Conservation (phyloP, 2,797 vertebrate species). For the Synaphobranchus kaupii region DNA sequence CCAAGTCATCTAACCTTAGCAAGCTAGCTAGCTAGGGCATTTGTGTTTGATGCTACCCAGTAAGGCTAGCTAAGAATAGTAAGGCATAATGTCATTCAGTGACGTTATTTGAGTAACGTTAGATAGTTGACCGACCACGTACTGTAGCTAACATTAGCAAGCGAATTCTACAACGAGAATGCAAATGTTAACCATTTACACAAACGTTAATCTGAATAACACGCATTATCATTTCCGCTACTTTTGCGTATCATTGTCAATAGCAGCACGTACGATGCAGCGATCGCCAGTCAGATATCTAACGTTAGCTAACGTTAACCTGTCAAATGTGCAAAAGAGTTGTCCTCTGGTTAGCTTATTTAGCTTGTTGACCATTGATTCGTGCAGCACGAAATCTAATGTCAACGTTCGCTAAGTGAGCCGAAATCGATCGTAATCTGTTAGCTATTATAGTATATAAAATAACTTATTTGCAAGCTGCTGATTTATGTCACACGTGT, state of each 20-base stretch:
- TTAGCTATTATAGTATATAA: neutral
- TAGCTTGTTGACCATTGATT: neutral
- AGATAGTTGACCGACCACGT: neutral
- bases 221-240: constrained; percentile 3
- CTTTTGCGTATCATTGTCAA: constrained; percentile 8
- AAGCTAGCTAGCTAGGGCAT: neutral
- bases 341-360: neutral
- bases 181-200: neutral
- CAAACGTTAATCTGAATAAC: neutral
- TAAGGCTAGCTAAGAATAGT: neutral
- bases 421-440: neutral
- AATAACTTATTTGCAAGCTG: neutral
- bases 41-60: neutral
- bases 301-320: neutral
- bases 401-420: neutral
- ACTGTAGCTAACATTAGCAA: neutral
- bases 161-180: neutral
- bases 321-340: neutral
- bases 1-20: constrained; percentile 7
- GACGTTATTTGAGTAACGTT: neutral
- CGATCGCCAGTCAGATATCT: neutral
- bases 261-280: neutral
- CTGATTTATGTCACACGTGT: neutral
- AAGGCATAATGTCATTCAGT: neutral
- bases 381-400: neutral